phyloP scores from a whole-genome alignment of 37 sponge, comb jelly and placozoan genomes.

The Mnemiopsis leidyi region DNA sequence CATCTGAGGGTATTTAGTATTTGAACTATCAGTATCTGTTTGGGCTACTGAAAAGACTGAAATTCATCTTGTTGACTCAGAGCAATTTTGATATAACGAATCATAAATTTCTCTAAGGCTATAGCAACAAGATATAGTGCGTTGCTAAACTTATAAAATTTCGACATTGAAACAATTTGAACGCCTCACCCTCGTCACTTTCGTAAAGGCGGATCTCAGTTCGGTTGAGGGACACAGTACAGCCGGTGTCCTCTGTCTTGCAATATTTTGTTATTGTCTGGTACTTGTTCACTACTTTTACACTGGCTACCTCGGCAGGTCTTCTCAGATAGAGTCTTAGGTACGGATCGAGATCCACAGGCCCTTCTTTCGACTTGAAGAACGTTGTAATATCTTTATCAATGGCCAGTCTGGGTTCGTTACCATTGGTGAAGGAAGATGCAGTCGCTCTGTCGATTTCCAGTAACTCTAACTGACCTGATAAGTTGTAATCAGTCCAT shows the following conservation, averaged over 20 bases:
- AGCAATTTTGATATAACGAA: too few species aligned
- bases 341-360: neutral
- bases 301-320: neutral
- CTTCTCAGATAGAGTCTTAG: neutral
- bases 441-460: neutral
- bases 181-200: neutral
- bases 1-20: too few species aligned
- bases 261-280: neutral
- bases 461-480: too few species aligned
- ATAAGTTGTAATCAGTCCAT: too few species aligned
- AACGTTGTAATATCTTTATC: neutral
- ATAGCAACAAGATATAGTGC: too few species aligned
- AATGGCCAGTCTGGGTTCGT: neutral
- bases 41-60: too few species aligned
- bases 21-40: too few species aligned
- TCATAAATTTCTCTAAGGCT: too few species aligned
- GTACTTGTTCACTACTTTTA: neutral
- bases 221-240: neutral
- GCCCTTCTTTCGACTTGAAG: neutral
- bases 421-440: neutral
- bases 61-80: too few species aligned
- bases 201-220: neutral
- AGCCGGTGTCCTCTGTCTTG: neutral
- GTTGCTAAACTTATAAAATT: too few species aligned
- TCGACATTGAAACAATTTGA: too few species aligned